Evolutionary conservation across 2,113 vertebrate species (phyloP).

Genomic region (Pipa parva): DNA sequence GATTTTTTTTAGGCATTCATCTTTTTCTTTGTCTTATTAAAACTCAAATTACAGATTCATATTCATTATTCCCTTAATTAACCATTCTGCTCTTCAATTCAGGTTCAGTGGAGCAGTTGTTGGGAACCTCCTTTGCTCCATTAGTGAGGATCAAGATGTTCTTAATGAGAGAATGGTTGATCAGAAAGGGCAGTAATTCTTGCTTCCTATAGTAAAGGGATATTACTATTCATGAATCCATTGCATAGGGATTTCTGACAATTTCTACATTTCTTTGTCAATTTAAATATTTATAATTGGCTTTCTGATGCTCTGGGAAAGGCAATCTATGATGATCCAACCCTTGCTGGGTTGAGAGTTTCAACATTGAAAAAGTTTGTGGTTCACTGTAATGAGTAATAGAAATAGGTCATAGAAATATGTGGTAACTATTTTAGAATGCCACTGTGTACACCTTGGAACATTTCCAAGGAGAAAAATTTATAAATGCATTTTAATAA

Average conservation of each 20-base stretch:
- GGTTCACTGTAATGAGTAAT: too few relatives aligned
- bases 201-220: not conserved
- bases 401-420: too few relatives aligned
- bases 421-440: too few relatives aligned
- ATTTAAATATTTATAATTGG: too few relatives aligned
- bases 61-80: conserved; percentile 47
- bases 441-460: too few relatives aligned
- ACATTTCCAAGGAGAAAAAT: too few relatives aligned
- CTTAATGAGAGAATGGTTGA: not conserved
- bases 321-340: too few relatives aligned
- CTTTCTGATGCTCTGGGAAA: too few relatives aligned
- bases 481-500: too few relatives aligned
- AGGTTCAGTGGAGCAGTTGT: conserved; percentile 38
- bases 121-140: conserved; percentile 38
- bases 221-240: not conserved
- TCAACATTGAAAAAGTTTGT: too few relatives aligned
- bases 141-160: conserved; percentile 38
- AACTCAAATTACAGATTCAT: conserved; percentile 13
- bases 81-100: not conserved
- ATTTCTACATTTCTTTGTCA: not conserved
- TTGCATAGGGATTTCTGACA: not conserved
- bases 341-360: too few relatives aligned
- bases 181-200: not conserved
- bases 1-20: not conserved
- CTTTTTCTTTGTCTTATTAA: conserved; percentile 37